Conservation (phyloP, 2,113 vertebrate species). For the Anolis sagrei region DNA sequence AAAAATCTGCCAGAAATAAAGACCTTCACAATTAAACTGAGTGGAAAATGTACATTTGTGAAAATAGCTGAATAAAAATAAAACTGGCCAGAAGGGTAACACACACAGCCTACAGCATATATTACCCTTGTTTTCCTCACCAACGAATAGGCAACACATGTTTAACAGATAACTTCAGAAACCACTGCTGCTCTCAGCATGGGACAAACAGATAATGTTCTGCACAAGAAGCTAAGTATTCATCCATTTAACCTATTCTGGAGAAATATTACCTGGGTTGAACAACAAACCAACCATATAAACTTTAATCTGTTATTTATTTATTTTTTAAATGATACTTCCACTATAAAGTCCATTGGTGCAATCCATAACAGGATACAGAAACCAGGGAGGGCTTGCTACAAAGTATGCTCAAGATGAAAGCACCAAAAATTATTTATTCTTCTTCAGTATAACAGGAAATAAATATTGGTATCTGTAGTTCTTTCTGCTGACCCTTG, state of each 20-base stretch:
- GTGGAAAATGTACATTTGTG: slow-evolving; percentile 53
- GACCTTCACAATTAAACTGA: slow-evolving; percentile 56
- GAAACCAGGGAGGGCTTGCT: slow-evolving; percentile 56
- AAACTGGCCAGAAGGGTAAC: slow-evolving; percentile 65
- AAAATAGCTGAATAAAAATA: slow-evolving; percentile 68
- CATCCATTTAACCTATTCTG: slow-evolving; percentile 36
- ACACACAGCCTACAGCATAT: slow-evolving; percentile 60
- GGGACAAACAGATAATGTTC: slow-evolving; percentile 44
- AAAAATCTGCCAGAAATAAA: slow-evolving; percentile 49
- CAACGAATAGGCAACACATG: slow-evolving; percentile 62
- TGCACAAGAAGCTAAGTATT: slow-evolving; percentile 38
- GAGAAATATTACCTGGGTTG: slow-evolving; percentile 1
- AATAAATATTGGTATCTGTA: slow-evolving; percentile 45
- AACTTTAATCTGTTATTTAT: slow-evolving; percentile 45
- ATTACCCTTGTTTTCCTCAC: slow-evolving; percentile 71
- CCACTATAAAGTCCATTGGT: slow-evolving; percentile 41
- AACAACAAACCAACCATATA: background rate
- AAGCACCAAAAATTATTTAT: slow-evolving; percentile 21
- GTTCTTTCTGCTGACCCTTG: slow-evolving; percentile 29
- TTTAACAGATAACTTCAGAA: slow-evolving; percentile 58
- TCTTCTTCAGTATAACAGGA: slow-evolving; percentile 23
- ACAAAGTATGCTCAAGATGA: slow-evolving; percentile 52
- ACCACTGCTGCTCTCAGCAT: slow-evolving; percentile 30
- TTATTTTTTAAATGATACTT: slow-evolving; percentile 29
- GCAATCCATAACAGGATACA: slow-evolving; percentile 30